Conservation (phyloP, 92 coral and sea anemone genomes). For the Anthopleura xanthogrammica region DNA sequence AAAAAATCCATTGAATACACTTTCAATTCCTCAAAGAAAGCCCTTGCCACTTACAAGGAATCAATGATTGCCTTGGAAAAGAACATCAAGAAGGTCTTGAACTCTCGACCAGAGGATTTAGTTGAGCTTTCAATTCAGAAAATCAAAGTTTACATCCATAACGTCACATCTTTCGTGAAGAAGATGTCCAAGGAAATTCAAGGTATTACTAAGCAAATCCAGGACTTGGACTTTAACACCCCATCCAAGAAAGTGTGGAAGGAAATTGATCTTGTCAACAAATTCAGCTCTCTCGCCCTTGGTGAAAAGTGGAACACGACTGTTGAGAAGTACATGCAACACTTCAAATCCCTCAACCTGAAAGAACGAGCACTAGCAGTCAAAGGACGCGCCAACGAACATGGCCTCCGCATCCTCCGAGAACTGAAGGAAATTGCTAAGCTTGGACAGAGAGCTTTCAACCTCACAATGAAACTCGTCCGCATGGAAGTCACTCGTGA, state of each 20-base stretch:
- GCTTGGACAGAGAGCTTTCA: slow-evolving; percentile 47
- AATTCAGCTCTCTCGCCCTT: slow-evolving; percentile 51
- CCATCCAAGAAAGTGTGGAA: slow-evolving; percentile 57
- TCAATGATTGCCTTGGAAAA: slow-evolving; percentile 52
- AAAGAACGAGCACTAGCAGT: slow-evolving; percentile 49
- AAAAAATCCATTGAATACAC: slow-evolving; percentile 61
- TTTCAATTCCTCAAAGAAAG: slow-evolving; percentile 50
- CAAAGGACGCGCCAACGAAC: slow-evolving; percentile 38
- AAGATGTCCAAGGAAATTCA: slow-evolving; percentile 65
- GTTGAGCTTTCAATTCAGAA: slow-evolving; percentile 44
- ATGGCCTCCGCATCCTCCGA: slow-evolving; percentile 37
- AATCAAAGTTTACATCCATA: slow-evolving; percentile 41
- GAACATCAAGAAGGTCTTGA: slow-evolving; percentile 53
- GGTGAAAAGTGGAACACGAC: slow-evolving; percentile 64
- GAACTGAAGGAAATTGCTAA: slow-evolving; percentile 43
- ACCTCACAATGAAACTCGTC: slow-evolving; percentile 55
- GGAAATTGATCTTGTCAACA: slow-evolving; percentile 58
- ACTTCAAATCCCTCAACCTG: slow-evolving; percentile 53
- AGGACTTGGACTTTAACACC: slow-evolving; percentile 52
- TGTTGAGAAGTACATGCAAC: slow-evolving; percentile 32
- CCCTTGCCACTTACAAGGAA: slow-evolving; percentile 39
- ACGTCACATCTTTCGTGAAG: slow-evolving; percentile 33
- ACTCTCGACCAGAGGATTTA: slow-evolving; percentile 59
- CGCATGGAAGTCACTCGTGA: slow-evolving; percentile 70
- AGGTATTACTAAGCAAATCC: slow-evolving; percentile 58